Conservation (phyloP, 2,797 vertebrate species). For the Knipowitschia caucasica region DNA sequence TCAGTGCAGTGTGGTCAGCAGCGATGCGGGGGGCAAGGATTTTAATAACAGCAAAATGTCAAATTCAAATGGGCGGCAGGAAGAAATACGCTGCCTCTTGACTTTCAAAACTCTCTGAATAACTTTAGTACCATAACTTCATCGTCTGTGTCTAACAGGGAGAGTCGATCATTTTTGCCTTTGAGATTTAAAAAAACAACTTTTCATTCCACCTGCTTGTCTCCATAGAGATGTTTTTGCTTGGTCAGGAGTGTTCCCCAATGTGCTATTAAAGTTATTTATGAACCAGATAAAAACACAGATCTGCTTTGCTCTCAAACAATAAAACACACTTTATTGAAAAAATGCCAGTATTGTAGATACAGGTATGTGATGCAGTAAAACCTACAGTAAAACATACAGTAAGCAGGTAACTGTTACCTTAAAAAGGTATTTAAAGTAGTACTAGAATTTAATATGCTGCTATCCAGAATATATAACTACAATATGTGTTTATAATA, state of each 20-base stretch:
- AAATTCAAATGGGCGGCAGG: slow-evolving; percentile 32
- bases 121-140: slow-evolving; percentile 10
- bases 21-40: background rate
- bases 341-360: no score
- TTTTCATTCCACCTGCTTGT: background rate
- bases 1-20: slow-evolving; percentile 37
- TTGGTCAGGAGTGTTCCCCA: background rate
- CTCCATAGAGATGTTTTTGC: background rate
- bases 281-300: background rate
- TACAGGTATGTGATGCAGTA: no score
- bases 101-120: slow-evolving; percentile 11
- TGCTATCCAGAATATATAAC: no score
- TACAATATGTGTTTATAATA: no score
- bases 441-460: no score
- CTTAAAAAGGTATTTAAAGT: no score
- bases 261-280: background rate
- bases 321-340: no score
- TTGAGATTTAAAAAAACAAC: background rate
- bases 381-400: no score
- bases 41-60: slow-evolving; percentile 57
- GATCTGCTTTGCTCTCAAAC: no score
- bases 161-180: background rate
- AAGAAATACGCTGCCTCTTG: slow-evolving; percentile 16
- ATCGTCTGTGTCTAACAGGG: slow-evolving; percentile 22
- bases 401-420: no score